A percentile compares a stretch with the other conserved stretches of the same genome.
Evolutionary conservation across 2,888 invertebrate species (phyloP).

Genomic region (Drosophila ustulata): DNA sequence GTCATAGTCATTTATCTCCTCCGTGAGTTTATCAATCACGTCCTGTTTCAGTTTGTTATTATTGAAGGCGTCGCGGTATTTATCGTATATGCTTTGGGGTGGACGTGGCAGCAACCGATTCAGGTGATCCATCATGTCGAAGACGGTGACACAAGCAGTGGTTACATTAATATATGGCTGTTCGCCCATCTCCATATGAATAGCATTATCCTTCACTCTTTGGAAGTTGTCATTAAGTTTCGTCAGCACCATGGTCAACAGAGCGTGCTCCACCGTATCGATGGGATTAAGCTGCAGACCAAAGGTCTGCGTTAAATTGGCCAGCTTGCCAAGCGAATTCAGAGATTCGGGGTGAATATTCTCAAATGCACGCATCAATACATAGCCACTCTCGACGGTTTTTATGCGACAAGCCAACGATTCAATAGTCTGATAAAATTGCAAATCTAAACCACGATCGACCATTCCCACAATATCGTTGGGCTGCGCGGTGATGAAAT

Average conservation of each 20-base stretch:
- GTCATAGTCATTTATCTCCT: neutral
- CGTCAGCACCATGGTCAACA: conserved; percentile 14
- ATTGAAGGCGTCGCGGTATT: neutral
- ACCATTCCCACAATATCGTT: neutral
- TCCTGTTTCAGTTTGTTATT: neutral
- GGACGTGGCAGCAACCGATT: conserved; percentile 24
- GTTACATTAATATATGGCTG: conserved; percentile 31
- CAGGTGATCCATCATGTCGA: conserved; percentile 23
- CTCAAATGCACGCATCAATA: conserved; percentile 1
- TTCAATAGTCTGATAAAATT: conserved; percentile 13
- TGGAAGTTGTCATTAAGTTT: conserved; percentile 44
- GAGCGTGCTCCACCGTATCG: fast-evolving
- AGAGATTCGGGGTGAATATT: neutral
- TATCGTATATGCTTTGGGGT: conserved; percentile 33
- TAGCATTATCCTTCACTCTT: neutral
- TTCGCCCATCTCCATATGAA: neutral
- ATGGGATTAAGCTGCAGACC: conserved; percentile 29
- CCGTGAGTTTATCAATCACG: conserved; percentile 8
- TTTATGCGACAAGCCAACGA: conserved; percentile 23
- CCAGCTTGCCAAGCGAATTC: conserved; percentile 29
- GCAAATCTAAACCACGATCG: fast-evolving
- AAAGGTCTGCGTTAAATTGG: conserved; percentile 52
- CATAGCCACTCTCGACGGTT: fast-evolving
- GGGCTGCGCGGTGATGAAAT: conserved; percentile 7
- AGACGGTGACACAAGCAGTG: conserved; percentile 35